phyloP scores from a whole-genome alignment of 2,888 invertebrate species.

The Terebella lapidaria region DNA sequence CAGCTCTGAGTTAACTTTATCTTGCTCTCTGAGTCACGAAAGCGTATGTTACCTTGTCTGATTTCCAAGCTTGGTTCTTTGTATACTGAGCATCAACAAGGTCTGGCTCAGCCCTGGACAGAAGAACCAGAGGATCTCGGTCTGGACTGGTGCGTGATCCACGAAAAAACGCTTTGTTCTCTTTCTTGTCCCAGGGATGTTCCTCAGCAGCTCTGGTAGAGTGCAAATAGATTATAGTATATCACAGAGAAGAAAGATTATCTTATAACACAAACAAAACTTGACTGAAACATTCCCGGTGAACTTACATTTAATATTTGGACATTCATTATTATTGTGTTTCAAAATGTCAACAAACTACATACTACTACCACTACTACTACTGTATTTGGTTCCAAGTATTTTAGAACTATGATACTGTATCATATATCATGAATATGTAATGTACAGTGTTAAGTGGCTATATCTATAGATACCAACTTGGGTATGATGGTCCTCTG shows the following conservation, averaged over 20 bases:
- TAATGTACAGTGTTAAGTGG: too few relatives aligned
- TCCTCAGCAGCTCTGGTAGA: slow-evolving; percentile 59
- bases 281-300: too few relatives aligned
- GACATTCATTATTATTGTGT: too few relatives aligned
- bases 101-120: slow-evolving; percentile 62
- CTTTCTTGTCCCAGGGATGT: slow-evolving; percentile 74
- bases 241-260: neutral
- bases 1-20: too few relatives aligned
- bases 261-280: neutral
- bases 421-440: too few relatives aligned
- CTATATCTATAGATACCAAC: slow-evolving; percentile 27
- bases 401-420: too few relatives aligned
- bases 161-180: slow-evolving; percentile 69
- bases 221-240: too few relatives aligned
- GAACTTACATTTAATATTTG: too few relatives aligned
- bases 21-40: too few relatives aligned
- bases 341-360: too few relatives aligned
- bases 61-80: slow-evolving; percentile 98
- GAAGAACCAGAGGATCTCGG: slow-evolving; percentile 77
- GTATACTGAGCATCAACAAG: slow-evolving; percentile 90
- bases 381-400: too few relatives aligned
- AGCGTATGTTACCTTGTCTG: slow-evolving; percentile 69
- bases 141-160: slow-evolving; percentile 91
- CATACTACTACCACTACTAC: too few relatives aligned
- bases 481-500: slow-evolving; percentile 69